Evolutionary conservation across 2,888 invertebrate genomes (phyloP).

Genomic region (Synanthedon vespiformis): DNA sequence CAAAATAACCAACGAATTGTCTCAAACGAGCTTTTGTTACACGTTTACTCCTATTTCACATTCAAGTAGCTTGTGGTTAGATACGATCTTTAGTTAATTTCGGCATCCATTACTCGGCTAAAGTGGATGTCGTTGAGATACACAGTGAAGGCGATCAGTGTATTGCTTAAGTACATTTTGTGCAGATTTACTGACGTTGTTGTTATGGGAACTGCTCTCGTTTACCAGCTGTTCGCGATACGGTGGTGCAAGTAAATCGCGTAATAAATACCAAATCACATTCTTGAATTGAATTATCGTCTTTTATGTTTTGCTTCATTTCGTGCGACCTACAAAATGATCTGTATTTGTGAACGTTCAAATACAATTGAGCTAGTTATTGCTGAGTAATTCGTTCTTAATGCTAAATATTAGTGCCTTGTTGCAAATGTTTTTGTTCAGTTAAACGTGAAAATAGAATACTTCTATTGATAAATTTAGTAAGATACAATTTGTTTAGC

Average conservation of each 20-base stretch:
- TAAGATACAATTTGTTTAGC: too few relatives aligned
- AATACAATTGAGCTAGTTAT: too few relatives aligned
- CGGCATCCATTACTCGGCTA: not conserved
- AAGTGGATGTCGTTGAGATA: not conserved
- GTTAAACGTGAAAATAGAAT: too few relatives aligned
- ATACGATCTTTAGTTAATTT: not conserved
- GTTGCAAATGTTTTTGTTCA: not conserved
- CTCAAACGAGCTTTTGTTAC: conserved; percentile 1
- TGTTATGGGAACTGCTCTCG: conserved; percentile 32
- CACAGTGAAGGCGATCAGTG: not conserved
- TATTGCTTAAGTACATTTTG: not conserved
- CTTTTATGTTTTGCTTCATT: conserved; percentile 21
- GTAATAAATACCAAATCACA: conserved; percentile 55
- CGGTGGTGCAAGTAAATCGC: conserved; percentile 36
- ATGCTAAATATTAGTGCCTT: too few relatives aligned
- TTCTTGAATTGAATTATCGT: conserved; percentile 42
- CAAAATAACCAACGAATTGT: conserved; percentile 13
- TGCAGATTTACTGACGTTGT: conserved; percentile 2
- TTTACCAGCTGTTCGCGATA: conserved; percentile 39
- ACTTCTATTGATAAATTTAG: too few relatives aligned
- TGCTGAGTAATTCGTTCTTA: too few relatives aligned
- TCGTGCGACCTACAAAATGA: not conserved
- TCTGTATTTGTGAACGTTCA: too few relatives aligned
- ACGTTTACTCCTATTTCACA: not conserved
- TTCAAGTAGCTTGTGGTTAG: not conserved